A percentile compares a stretch with the other conserved stretches of the same genome.
These are phyloP conservation scores for Melanotaenia pygmaea DNA, from an alignment of 2,797 vertebrate species.

Conservation along the genomic window DNA sequence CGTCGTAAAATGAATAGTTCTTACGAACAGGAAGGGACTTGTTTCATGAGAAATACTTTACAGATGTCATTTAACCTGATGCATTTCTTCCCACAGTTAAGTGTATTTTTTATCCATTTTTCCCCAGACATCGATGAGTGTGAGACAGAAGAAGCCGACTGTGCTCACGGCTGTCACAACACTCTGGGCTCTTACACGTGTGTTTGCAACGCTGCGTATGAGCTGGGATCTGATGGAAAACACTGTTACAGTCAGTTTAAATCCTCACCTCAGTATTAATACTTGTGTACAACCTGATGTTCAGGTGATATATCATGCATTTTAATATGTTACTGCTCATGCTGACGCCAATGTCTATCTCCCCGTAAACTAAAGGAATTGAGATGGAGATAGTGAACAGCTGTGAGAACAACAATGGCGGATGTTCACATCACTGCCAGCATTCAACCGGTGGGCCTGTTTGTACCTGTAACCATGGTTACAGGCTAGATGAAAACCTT, in stretches of 20 bases:
- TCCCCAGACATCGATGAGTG: slow-evolving; percentile 92
- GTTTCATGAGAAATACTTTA: slow-evolving; percentile 7
- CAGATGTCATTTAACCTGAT: slow-evolving; percentile 20
- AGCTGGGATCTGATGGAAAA: slow-evolving; percentile 90
- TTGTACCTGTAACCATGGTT: slow-evolving; percentile 91
- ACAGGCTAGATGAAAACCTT: slow-evolving; percentile 85
- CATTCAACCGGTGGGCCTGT: slow-evolving; percentile 87
- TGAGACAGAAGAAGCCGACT: slow-evolving; percentile 75
- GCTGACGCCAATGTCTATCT: slow-evolving; percentile 2
- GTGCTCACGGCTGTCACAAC: slow-evolving; percentile 92
- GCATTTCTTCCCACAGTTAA: slow-evolving; percentile 4
- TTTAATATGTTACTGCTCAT: neutral
- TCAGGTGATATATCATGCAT: neutral
- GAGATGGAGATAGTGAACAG: slow-evolving; percentile 99
- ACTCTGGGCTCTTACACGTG: slow-evolving; percentile 90
- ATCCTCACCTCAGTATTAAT: neutral
- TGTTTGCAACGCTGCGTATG: slow-evolving; percentile 88
- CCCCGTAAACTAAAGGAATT: slow-evolving; percentile 82
- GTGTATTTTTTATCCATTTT: slow-evolving; percentile 17
- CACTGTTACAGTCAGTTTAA: slow-evolving; percentile 93
- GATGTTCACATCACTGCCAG: slow-evolving; percentile 91
- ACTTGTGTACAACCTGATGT: neutral
- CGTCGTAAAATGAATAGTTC: slow-evolving; percentile 4
- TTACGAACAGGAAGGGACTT: slow-evolving; percentile 2
- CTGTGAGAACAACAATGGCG: slow-evolving; percentile 90